Percentiles rank a stretch among this genome's conserved stretches.
phyloP scores from a whole-genome alignment of 2,113 vertebrate genomes.

The Pterocles burchelli region DNA sequence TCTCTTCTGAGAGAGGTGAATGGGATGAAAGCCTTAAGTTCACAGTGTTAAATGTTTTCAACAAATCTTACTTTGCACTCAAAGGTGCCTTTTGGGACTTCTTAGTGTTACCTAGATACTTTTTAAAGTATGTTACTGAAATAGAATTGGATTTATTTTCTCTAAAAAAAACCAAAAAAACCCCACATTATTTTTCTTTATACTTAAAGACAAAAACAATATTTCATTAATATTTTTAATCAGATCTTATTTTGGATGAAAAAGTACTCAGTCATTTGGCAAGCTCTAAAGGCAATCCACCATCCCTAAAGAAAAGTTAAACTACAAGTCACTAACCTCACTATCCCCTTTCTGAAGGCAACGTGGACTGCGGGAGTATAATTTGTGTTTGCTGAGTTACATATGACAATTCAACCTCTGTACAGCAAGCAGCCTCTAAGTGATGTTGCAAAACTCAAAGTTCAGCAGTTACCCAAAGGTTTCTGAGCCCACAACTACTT shows the following conservation, averaged over 20 bases:
- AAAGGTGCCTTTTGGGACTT: background rate
- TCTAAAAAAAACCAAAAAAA: background rate
- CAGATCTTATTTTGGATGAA: background rate
- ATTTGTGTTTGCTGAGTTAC: background rate
- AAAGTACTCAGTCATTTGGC: background rate
- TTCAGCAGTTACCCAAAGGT: background rate
- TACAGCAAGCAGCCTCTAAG: background rate
- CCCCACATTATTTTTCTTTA: background rate
- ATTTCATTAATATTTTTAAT: background rate
- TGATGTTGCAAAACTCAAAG: background rate
- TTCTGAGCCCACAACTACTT: background rate
- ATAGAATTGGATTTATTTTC: background rate
- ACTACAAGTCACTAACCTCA: background rate
- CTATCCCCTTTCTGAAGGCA: background rate
- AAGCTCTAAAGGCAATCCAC: background rate
- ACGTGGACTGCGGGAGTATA: background rate
- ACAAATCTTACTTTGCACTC: background rate
- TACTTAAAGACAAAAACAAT: background rate
- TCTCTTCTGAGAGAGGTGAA: background rate
- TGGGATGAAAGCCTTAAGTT: background rate
- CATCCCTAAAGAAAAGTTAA: background rate
- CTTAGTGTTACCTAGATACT: background rate
- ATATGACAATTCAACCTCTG: background rate
- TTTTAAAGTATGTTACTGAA: background rate
- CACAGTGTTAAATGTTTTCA: background rate